A percentile compares a stretch with the other conserved stretches of the same genome.
These are phyloP conservation scores for Balearica regulorum DNA, from an alignment of 2,797 vertebrate genomes.

Conservation along the genomic window DNA sequence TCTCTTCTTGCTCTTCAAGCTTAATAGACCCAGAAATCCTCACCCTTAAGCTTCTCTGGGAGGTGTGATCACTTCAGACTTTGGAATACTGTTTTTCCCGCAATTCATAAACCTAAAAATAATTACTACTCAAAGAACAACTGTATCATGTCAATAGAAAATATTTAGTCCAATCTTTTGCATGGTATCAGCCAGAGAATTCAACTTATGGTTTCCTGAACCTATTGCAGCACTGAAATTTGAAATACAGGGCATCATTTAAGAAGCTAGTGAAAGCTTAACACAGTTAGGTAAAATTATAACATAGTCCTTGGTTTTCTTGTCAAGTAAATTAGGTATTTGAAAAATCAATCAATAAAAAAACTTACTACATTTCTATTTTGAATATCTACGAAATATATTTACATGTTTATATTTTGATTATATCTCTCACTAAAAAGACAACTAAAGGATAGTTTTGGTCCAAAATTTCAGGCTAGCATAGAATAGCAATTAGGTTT, in stretches of 20 bases:
- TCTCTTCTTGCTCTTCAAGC: neutral
- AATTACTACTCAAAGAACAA: neutral
- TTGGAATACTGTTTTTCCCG: neutral
- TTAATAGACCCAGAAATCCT: neutral
- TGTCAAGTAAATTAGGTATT: neutral
- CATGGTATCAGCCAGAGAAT: neutral
- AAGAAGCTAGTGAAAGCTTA: neutral
- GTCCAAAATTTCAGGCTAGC: neutral
- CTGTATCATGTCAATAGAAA: neutral
- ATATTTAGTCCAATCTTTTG: neutral
- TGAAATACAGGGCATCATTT: neutral
- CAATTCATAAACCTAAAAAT: neutral
- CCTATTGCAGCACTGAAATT: neutral
- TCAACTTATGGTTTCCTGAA: neutral
- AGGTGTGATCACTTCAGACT: neutral
- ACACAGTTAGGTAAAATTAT: neutral
- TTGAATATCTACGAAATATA: neutral
- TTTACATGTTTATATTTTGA: neutral
- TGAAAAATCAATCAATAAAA: neutral
- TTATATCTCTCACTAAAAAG: neutral
- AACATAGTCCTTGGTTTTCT: neutral
- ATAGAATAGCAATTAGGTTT: neutral
- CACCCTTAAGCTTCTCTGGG: neutral
- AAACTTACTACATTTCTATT: neutral
- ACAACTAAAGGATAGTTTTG: neutral